phyloP scores from a whole-genome alignment of 2,888 invertebrate genomes.

The Cantharis flavilabris region DNA sequence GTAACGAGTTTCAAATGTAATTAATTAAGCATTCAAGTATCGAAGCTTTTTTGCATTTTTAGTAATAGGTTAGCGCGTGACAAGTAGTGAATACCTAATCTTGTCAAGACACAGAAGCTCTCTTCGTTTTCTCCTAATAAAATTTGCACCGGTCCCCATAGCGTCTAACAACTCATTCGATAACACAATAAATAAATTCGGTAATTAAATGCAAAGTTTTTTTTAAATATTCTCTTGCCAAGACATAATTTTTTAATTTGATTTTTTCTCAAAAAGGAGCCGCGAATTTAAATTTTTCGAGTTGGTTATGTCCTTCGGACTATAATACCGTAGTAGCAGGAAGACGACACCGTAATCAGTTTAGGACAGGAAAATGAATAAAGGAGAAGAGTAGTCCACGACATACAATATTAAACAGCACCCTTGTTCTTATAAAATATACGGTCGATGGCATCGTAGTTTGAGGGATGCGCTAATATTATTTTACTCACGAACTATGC shows the following conservation, averaged over 20 bases:
- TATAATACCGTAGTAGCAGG: constrained; percentile 40
- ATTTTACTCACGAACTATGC: constrained; percentile 51
- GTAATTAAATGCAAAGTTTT: background rate
- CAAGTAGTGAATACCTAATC: constrained; percentile 55
- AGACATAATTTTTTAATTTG: background rate
- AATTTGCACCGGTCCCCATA: constrained; percentile 42
- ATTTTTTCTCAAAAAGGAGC: background rate
- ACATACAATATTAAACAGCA: constrained; percentile 45
- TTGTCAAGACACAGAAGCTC: constrained; percentile 39
- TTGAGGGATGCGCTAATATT: constrained; percentile 44
- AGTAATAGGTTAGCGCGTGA: constrained; percentile 50
- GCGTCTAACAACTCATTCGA: constrained; percentile 10
- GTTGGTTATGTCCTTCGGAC: background rate
- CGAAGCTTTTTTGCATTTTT: constrained; percentile 55
- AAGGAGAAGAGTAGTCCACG: constrained; percentile 39
- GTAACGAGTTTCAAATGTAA: constrained; percentile 53
- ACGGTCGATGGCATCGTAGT: constrained; percentile 31
- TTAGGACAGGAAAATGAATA: constrained; percentile 47
- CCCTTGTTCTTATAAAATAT: constrained; percentile 34
- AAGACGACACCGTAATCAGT: constrained; percentile 45
- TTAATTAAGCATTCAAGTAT: constrained; percentile 57
- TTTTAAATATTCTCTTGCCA: background rate
- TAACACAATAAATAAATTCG: background rate
- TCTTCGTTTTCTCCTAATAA: constrained; percentile 45
- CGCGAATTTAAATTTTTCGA: background rate